phyloP scores from a whole-genome alignment of 2,113 vertebrate genomes.

The Mellivora capensis region DNA sequence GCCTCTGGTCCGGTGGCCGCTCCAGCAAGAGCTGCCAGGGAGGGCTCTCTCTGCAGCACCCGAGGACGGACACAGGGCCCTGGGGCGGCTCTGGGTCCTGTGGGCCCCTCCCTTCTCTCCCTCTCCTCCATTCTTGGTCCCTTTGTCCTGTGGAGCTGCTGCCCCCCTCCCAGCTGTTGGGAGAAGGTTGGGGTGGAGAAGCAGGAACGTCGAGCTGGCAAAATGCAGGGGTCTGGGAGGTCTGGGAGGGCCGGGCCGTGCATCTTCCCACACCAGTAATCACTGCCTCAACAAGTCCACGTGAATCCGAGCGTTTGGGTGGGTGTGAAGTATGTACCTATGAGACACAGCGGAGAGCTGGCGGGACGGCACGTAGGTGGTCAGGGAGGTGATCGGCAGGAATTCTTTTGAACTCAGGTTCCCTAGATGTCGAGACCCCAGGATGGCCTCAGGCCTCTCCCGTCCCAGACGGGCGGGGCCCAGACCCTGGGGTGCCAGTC shows the following conservation, averaged over 20 bases:
- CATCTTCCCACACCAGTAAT: neutral
- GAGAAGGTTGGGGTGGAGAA: neutral
- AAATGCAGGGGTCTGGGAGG: neutral
- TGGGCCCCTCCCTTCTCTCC: neutral
- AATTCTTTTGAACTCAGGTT: neutral
- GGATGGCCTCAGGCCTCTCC: neutral
- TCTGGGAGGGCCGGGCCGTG: neutral
- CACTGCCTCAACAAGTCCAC: neutral
- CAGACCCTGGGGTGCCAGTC: neutral
- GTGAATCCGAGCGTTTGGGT: neutral
- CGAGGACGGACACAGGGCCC: neutral
- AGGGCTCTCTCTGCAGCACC: neutral
- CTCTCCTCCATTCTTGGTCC: too few species aligned
- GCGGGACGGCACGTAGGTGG: accelerated
- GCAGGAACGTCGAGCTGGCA: too few species aligned
- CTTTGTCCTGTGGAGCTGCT: neutral
- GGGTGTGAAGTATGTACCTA: too few species aligned
- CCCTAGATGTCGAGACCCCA: neutral
- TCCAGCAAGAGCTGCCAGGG: neutral
- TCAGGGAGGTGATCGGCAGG: neutral
- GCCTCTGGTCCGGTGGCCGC: neutral
- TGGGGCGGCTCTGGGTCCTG: neutral
- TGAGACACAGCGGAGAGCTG: neutral
- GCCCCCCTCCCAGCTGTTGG: too few species aligned
- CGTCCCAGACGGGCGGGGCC: neutral